These are phyloP conservation scores for Drosophila seguyi DNA, from an alignment of 1,140 invertebrate species.

Conservation along the genomic window DNA sequence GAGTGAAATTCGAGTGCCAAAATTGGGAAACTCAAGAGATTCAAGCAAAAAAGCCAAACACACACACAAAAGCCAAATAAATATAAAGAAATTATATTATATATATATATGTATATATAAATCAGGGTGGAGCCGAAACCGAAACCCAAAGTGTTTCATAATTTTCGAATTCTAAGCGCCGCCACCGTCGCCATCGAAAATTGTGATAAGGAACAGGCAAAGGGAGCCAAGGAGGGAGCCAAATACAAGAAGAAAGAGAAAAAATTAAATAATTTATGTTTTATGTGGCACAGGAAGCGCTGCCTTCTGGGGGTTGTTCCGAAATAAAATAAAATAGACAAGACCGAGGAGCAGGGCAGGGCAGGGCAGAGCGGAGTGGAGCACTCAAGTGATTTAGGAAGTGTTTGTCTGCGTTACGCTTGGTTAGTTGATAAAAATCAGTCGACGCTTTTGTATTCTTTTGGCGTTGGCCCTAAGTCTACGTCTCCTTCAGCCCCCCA, in stretches of 20 bases:
- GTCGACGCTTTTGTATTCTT: conserved; percentile 67
- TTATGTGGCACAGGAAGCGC: conserved; percentile 77
- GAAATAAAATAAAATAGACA: conserved; percentile 47
- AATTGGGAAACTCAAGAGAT: conserved; percentile 13
- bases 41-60: conserved; percentile 22
- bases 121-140: conserved; percentile 5
- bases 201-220: conserved; percentile 49
- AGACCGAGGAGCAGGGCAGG: conserved; percentile 2
- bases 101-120: conserved; percentile 28
- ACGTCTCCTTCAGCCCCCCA: not conserved
- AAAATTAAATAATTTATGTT: conserved; percentile 83
- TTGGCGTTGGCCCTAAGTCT: conserved; percentile 16
- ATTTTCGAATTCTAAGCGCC: conserved; percentile 73
- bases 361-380: not conserved
- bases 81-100: conserved; percentile 77
- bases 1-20: conserved; percentile 15
- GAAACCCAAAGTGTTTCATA: conserved; percentile 73
- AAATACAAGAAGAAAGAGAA: conserved; percentile 28
- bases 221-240: not conserved
- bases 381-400: conserved; percentile 83
- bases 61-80: conserved; percentile 47
- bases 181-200: conserved; percentile 54
- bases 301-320: conserved; percentile 60
- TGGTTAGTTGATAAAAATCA: conserved; percentile 85
- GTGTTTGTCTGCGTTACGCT: conserved; percentile 84